Base-by-base conservation (phyloP, 2,113 vertebrate species). In the Grammomys dolichurus region DNA sequence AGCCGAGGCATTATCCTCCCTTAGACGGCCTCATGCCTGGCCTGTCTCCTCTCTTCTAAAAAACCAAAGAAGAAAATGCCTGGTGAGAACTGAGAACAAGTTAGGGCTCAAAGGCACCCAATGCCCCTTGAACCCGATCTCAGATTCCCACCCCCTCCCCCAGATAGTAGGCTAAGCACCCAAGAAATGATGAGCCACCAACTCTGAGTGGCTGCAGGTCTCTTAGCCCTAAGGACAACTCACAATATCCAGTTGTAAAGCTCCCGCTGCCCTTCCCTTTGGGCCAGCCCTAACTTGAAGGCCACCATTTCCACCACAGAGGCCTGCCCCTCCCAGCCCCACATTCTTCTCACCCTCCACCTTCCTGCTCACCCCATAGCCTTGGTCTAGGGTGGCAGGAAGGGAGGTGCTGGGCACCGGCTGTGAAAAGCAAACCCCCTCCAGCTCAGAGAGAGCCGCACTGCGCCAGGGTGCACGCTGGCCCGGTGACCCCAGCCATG, bases 351-450 rank as follows among this genome's bases (percentile, higher is more conserved):
- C 24, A 36, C 43, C 80, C 76, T 26, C 77, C 73, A 40, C 96
- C 95, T 84, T 96, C 95, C 97, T 90, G 85, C 92, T 91, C 91
- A 87, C 96, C 92, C 36, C 26, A 91, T 65, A 72, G 63, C 67
- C 51, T 46, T 12, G 12, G 43, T 31, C 69, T 10, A 28, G 88
- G 93, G 43, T 31, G 92, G 96, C 97, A 97, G 97, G 97, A 97
- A 97, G 97, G 97, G 97, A 96, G 97, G 97, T 96, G 96, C 96
- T 46, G 95, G 95, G 94, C 85, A 91, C 77, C 1, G 6, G 72
- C 51, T 28, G 46, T 89, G 88, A 90, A 91, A 84, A 78, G 87
- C 94, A 67, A 65, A 17, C 24, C 13, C 78, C 65, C n/a, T 40
- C 4, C 19, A 17, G 4, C 87, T 46, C 54, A 51, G 89, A 76